phyloP scores from a whole-genome alignment of 2,888 invertebrate species.

The Lochmaea capreae region DNA sequence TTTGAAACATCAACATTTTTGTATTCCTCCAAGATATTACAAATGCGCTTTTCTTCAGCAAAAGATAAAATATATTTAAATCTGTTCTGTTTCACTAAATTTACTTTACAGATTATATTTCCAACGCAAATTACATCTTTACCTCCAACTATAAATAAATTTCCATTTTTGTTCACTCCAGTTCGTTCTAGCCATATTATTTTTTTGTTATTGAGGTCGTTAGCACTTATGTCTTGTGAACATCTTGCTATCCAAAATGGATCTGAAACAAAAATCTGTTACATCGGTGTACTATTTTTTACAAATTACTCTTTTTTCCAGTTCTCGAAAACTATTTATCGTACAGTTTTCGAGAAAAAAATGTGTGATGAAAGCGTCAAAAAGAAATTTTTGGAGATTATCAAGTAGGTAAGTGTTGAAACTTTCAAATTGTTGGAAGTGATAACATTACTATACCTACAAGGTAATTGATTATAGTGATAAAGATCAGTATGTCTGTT shows the following conservation, averaged over 20 bases:
- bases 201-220: neutral
- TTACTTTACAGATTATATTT: neutral
- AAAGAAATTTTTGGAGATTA: neutral
- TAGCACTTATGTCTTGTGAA: neutral
- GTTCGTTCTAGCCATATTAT: neutral
- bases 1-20: neutral
- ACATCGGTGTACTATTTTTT: neutral
- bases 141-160: neutral
- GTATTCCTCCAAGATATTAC: neutral
- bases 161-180: neutral
- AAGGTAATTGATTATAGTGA: no score
- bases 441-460: no score
- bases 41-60: neutral
- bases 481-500: no score
- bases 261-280: neutral
- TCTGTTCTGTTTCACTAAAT: neutral
- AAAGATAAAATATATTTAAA: neutral
- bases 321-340: neutral
- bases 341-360: neutral
- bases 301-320: neutral
- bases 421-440: no score
- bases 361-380: neutral
- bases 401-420: neutral
- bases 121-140: neutral
- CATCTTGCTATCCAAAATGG: conserved; percentile 4